phyloP scores from a whole-genome alignment of 1,140 invertebrate genomes.

The Temnothorax longispinosus region DNA sequence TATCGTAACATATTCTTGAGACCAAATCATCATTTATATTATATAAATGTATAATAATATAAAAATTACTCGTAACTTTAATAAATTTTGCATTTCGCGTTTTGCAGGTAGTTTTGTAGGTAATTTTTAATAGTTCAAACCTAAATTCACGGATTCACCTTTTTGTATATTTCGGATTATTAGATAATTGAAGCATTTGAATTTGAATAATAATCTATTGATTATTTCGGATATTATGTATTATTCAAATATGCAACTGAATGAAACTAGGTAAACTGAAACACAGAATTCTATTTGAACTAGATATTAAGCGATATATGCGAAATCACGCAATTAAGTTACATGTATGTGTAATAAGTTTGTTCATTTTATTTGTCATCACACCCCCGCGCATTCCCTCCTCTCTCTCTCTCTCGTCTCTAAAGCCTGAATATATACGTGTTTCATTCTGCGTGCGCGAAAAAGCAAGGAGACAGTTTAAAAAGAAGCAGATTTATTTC shows the following conservation, averaged over 20 bases:
- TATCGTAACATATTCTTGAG: no score
- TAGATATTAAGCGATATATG: neutral
- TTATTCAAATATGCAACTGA: neutral
- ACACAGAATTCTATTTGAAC: neutral
- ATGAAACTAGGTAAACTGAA: neutral
- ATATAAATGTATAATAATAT: neutral
- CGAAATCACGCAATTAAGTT: neutral
- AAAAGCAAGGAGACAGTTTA: neutral
- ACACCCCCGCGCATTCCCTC: neutral
- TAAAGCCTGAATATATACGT: neutral
- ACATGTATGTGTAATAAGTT: neutral
- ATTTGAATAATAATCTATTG: neutral
- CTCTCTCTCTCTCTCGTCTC: neutral
- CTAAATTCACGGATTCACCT: no score
- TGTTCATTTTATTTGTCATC: neutral
- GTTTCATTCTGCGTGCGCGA: neutral
- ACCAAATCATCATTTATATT: no score
- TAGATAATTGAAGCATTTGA: neutral
- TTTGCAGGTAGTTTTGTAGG: neutral
- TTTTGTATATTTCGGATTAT: neutral
- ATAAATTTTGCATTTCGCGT: neutral
- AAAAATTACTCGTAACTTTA: neutral
- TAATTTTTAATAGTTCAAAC: neutral
- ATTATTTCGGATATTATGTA: neutral
- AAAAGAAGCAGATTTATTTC: neutral